These are phyloP conservation scores for Beroe ovata DNA, from an alignment of 37 sponge, comb jelly and placozoan genomes.

Conservation along the genomic window DNA sequence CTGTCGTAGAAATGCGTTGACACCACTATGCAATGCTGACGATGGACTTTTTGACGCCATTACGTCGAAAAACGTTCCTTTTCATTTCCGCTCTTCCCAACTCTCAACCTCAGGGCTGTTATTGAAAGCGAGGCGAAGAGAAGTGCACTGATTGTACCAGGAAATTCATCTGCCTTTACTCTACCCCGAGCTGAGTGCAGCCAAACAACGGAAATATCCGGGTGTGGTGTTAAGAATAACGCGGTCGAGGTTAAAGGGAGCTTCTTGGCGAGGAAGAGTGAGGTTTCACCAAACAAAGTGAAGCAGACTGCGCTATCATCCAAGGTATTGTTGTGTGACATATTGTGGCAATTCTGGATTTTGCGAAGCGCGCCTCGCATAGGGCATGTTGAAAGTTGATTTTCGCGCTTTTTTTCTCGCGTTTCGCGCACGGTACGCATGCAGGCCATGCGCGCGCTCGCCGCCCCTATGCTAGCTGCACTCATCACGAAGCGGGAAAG, in stretches of 20 bases:
- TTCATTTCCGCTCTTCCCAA: too few species aligned
- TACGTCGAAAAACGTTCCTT: background rate
- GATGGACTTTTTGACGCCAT: too few species aligned
- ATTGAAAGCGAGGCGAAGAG: slow-evolving; percentile 24
- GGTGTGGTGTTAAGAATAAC: background rate
- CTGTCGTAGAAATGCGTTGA: too few species aligned
- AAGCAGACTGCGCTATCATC: background rate
- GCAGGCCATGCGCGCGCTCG: too few species aligned
- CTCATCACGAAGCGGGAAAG: too few species aligned
- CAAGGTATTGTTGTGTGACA: background rate
- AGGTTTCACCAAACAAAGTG: background rate
- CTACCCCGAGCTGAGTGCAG: background rate
- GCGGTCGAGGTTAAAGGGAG: slow-evolving; percentile 31
- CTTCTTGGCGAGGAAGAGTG: slow-evolving; percentile 14
- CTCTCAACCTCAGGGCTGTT: slow-evolving; percentile 21
- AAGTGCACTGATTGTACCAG: slow-evolving; percentile 48
- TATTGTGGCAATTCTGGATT: background rate
- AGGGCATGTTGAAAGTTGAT: background rate
- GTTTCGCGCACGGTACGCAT: too few species aligned
- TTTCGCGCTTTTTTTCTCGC: background rate
- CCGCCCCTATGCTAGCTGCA: too few species aligned
- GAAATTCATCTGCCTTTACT: background rate
- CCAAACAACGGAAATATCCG: slow-evolving; percentile 21
- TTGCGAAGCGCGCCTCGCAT: background rate
- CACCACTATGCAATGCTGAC: too few species aligned